Conservation (phyloP, 2,113 vertebrate genomes). For the Tylochromis polylepis region DNA sequence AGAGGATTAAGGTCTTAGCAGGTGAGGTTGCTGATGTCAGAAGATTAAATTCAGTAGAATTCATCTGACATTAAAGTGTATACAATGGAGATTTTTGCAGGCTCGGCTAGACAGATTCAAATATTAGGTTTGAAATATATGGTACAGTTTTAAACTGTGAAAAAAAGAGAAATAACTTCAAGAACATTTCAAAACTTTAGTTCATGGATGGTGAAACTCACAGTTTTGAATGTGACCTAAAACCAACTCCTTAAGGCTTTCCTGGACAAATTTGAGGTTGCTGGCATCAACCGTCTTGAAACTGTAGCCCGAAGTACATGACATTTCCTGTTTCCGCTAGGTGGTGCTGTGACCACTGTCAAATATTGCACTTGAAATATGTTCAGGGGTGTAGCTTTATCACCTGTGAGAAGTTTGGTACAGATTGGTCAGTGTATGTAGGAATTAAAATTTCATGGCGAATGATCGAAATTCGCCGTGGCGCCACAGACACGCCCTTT, state of each 20-base stretch:
- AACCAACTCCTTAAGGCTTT: background rate
- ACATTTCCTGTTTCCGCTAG: background rate
- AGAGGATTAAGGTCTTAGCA: rapidly evolving
- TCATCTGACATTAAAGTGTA: background rate
- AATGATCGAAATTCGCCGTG: rapidly evolving
- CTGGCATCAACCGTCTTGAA: background rate
- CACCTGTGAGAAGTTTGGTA: rapidly evolving
- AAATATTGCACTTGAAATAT: background rate
- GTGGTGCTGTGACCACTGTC: background rate
- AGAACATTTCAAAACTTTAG: background rate
- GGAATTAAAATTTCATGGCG: background rate
- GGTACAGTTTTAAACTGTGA: too few species aligned
- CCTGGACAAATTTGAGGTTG: background rate
- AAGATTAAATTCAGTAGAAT: background rate
- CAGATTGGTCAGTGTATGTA: background rate
- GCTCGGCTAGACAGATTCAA: too few species aligned
- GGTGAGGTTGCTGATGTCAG: background rate
- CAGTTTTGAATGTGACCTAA: background rate
- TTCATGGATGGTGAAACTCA: background rate
- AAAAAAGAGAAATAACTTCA: too few species aligned
- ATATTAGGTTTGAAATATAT: too few species aligned
- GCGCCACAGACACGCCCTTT: background rate
- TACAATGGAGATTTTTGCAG: background rate
- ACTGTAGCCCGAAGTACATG: background rate
- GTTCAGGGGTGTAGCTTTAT: rapidly evolving